phyloP scores from a whole-genome alignment of 2,888 invertebrate species.

The Pemphredon lugubris region DNA sequence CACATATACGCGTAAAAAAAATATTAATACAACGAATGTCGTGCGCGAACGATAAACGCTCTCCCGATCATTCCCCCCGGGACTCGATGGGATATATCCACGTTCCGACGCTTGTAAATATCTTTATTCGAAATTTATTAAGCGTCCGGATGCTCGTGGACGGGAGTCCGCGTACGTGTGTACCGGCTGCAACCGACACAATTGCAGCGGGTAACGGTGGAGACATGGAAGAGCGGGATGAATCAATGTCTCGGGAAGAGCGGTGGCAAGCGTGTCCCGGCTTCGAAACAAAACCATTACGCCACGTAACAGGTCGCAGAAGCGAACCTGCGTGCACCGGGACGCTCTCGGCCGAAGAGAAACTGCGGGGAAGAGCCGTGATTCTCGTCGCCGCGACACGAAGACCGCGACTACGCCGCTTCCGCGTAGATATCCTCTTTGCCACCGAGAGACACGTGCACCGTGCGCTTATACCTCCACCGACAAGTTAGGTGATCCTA shows the following conservation, averaged over 20 bases:
- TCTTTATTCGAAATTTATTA: no score
- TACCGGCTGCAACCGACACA: conserved; percentile 20
- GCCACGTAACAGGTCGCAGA: conserved; percentile 54
- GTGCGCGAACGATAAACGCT: no score
- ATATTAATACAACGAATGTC: no score
- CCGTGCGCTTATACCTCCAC: conserved; percentile 43
- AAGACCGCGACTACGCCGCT: no score
- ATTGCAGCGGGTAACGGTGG: conserved; percentile 49
- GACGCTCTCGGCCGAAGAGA: conserved; percentile 41
- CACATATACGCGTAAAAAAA: no score
- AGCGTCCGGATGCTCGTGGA: no score
- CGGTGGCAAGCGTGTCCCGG: conserved; percentile 57
- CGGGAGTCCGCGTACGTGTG: not conserved
- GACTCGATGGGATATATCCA: no score
- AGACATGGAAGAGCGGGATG: conserved; percentile 70
- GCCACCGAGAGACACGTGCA: conserved; percentile 56
- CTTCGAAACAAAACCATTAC: conserved; percentile 60
- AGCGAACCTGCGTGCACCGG: conserved; percentile 45
- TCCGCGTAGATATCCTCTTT: conserved; percentile 64
- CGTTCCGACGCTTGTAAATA: no score
- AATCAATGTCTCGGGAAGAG: conserved; percentile 73
- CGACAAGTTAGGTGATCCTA: conserved; percentile 17
- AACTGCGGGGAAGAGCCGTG: conserved; percentile 57
- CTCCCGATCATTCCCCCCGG: no score
- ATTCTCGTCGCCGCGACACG: conserved; percentile 57